phyloP scores from a whole-genome alignment of 2,797 vertebrate species.

The Enteromius treurensis region DNA sequence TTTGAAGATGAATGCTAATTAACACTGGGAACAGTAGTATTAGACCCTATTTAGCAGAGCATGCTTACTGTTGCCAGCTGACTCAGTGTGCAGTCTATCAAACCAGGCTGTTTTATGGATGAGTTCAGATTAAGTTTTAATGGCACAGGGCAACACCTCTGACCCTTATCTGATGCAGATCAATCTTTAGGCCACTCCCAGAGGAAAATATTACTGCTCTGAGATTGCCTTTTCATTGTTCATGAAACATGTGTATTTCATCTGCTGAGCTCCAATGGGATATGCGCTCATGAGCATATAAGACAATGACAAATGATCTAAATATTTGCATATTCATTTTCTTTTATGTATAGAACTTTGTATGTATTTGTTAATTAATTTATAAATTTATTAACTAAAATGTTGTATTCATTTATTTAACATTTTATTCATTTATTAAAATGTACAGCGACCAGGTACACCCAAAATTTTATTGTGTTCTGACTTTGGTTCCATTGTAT shows the following conservation, averaged over 20 bases:
- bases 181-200: neutral
- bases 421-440: too few relatives aligned
- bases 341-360: too few relatives aligned
- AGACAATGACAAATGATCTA: neutral
- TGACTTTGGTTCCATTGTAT: too few relatives aligned
- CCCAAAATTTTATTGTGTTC: too few relatives aligned
- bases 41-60: neutral
- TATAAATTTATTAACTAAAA: too few relatives aligned
- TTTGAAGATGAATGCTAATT: slow-evolving; percentile 48
- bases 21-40: neutral
- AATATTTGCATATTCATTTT: too few relatives aligned
- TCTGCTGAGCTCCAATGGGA: neutral
- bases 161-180: slow-evolving; percentile 5
- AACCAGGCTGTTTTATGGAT: neutral
- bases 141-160: neutral
- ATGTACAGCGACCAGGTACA: too few relatives aligned
- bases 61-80: neutral
- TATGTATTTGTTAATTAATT: too few relatives aligned
- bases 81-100: slow-evolving; percentile 2
- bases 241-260: neutral
- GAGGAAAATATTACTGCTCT: neutral
- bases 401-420: too few relatives aligned
- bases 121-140: neutral
- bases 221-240: neutral
- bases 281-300: neutral